A percentile compares a stretch with the other conserved stretches of the same genome.
Conservation (phyloP, 2,113 vertebrate species). For the Centropus bengalensis region DNA sequence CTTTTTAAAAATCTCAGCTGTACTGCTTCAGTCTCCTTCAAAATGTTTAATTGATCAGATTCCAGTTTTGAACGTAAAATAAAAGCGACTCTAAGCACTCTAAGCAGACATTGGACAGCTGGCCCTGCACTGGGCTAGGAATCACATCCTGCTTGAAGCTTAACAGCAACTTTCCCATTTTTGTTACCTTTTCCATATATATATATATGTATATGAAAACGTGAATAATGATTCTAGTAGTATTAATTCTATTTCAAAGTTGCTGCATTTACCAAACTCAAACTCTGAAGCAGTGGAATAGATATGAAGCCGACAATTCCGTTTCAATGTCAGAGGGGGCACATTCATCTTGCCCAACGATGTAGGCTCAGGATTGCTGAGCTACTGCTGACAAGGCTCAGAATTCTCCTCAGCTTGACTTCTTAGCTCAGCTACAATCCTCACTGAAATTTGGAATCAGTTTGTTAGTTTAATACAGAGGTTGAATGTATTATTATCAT, state of each 20-base stretch:
- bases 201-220: not conserved
- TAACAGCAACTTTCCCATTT: not conserved
- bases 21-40: not conserved
- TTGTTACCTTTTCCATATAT: not conserved
- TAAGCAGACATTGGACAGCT: not conserved
- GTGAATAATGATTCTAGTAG: not conserved
- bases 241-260: not conserved
- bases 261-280: not conserved
- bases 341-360: fast-evolving
- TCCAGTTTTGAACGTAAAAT: constrained; percentile 31
- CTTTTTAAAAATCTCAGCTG: constrained; percentile 27
- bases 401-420: not conserved
- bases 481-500: not conserved
- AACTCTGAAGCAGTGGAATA: not conserved
- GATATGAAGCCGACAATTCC: not conserved
- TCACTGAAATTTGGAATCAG: not conserved
- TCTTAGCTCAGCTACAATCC: not conserved
- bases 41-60: constrained; percentile 46
- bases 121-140: not conserved
- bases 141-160: not conserved
- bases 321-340: not conserved
- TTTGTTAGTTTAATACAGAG: not conserved
- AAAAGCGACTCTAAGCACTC: not conserved
- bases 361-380: not conserved
- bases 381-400: not conserved